A percentile compares a stretch with the other conserved stretches of the same genome.
Conservation (phyloP, 1,140 invertebrate genomes). For the Cardiocondyla obscurior region DNA sequence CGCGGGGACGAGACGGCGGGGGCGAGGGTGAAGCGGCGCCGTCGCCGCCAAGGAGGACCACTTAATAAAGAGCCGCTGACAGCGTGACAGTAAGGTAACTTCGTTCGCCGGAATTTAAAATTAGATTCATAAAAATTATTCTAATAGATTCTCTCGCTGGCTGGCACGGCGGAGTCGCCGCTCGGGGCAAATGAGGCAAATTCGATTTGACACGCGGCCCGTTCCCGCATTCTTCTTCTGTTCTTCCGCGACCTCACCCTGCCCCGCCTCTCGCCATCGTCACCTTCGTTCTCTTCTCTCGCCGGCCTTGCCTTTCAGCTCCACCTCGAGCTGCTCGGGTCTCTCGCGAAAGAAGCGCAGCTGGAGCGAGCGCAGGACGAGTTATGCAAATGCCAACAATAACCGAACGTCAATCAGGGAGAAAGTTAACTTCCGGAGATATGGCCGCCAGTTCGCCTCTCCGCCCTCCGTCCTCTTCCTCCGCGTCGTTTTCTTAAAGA, state of each 20-base stretch:
- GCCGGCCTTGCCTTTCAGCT: constrained; percentile 65
- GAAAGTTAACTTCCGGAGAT: constrained; percentile 77
- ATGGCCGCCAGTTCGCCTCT: constrained; percentile 59
- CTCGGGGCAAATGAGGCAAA: constrained; percentile 81
- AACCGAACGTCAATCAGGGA: constrained; percentile 82
- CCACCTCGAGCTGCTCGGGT: constrained; percentile 61
- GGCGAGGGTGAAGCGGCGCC: constrained; percentile 14
- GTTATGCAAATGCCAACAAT: constrained; percentile 83
- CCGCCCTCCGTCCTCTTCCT: not conserved
- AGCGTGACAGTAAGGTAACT: constrained; percentile 80
- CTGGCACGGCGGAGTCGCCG: constrained; percentile 67
- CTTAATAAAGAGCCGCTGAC: constrained; percentile 79
- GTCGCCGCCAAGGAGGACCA: constrained; percentile 65
- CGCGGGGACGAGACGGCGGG: not conserved
- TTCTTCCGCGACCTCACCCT: constrained; percentile 59
- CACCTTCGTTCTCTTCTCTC: constrained; percentile 6
- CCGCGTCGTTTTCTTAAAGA: not conserved
- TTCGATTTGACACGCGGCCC: constrained; percentile 83
- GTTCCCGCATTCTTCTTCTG: constrained; percentile 67
- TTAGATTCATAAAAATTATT: constrained; percentile 85
- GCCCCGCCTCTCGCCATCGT: constrained; percentile 19
- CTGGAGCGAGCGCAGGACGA: constrained; percentile 53
- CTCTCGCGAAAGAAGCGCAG: constrained; percentile 51
- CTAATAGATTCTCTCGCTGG: constrained; percentile 81
- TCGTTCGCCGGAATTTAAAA: constrained; percentile 82